Percentiles rank a stretch among this genome's conserved stretches.
These are phyloP conservation scores for Paraplagusia blochii DNA, from an alignment of 2,113 vertebrate genomes.

Conservation along the genomic window DNA sequence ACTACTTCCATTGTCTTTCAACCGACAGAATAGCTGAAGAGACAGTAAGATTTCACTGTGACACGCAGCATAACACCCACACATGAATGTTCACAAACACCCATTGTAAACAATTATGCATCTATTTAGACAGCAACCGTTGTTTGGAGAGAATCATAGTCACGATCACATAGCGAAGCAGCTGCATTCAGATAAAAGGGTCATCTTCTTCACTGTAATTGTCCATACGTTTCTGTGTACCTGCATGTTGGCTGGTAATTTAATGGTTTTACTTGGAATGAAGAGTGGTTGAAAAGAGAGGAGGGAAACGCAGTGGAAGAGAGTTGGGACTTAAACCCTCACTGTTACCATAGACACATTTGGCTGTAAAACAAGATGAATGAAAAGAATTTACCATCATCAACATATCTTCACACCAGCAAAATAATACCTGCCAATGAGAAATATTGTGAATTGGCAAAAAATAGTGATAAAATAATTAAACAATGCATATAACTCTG, in stretches of 20 bases:
- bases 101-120: neutral
- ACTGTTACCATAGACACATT: constrained; percentile 60
- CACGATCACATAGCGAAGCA: constrained; percentile 11
- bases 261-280: constrained; percentile 64
- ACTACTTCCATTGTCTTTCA: constrained; percentile 48
- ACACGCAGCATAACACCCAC: constrained; percentile 7
- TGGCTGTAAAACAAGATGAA: constrained; percentile 21
- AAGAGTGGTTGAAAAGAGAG: constrained; percentile 33
- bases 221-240: constrained; percentile 12
- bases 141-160: constrained; percentile 9
- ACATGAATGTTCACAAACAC: neutral
- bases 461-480: no score
- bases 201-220: constrained; percentile 13
- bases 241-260: constrained; percentile 45
- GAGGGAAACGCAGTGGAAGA: constrained; percentile 12
- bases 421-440: no score
- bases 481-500: no score
- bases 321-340: constrained; percentile 55
- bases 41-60: constrained; percentile 47
- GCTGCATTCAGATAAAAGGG: constrained; percentile 53
- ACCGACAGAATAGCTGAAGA: constrained; percentile 60
- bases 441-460: no score
- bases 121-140: constrained; percentile 8
- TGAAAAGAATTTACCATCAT: constrained; percentile 6
- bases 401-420: no score